These are phyloP conservation scores for Coptodon rendalli DNA, from an alignment of 2,113 vertebrate genomes.

Conservation along the genomic window DNA sequence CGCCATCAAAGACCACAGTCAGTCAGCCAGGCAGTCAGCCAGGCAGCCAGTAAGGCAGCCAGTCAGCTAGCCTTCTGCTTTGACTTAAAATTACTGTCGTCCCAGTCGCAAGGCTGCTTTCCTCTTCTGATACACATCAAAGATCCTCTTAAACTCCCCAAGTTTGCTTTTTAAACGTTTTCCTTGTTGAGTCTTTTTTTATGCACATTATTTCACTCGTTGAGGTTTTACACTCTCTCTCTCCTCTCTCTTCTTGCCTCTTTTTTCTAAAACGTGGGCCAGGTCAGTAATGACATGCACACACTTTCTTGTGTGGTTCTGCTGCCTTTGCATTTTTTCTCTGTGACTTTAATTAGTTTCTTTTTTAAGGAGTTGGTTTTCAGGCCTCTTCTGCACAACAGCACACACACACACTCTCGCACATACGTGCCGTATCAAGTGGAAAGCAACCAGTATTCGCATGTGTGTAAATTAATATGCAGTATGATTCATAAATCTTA, in stretches of 20 bases:
- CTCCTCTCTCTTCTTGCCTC: conserved; percentile 14
- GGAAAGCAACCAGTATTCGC: not conserved
- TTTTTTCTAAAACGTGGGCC: conserved; percentile 30
- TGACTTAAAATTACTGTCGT: conserved; percentile 76
- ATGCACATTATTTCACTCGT: conserved; percentile 56
- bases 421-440: not conserved
- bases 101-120: conserved; percentile 70
- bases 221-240: conserved; percentile 52
- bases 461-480: conserved; percentile 27
- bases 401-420: conserved; percentile 1
- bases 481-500: conserved; percentile 17
- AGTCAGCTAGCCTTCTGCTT: conserved; percentile 76
- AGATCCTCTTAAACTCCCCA: conserved; percentile 73
- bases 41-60: conserved; percentile 60
- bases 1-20: conserved; percentile 73
- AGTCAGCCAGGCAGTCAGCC: conserved; percentile 63
- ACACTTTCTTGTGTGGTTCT: conserved; percentile 44
- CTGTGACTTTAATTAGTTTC: conserved; percentile 64
- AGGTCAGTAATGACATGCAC: conserved; percentile 64
- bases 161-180: conserved; percentile 72
- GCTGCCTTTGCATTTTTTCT: conserved; percentile 60
- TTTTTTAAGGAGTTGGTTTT: conserved; percentile 56
- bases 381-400: conserved; percentile 14
- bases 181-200: conserved; percentile 61
- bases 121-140: conserved; percentile 78